phyloP scores from a whole-genome alignment of 2,888 invertebrate genomes.

The Ernsta delagoae region DNA sequence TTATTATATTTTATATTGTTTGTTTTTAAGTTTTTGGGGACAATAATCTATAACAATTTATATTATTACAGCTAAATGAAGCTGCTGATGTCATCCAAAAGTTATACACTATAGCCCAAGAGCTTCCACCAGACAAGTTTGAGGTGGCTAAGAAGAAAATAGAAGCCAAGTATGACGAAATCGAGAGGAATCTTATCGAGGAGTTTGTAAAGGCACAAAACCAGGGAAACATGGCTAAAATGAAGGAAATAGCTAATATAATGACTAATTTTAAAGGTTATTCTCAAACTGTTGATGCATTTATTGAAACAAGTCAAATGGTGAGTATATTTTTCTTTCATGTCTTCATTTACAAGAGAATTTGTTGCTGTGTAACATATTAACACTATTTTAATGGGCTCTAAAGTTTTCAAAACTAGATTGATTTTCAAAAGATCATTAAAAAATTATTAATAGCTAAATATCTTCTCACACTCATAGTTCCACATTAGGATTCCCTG shows the following conservation, averaged over 20 bases:
- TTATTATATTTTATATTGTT: too few relatives aligned
- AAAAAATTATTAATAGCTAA: too few relatives aligned
- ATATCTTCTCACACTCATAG: too few relatives aligned
- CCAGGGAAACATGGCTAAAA: conserved; percentile 92
- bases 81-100: conserved; percentile 99
- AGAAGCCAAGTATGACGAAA: conserved; percentile 94
- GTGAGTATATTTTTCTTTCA: conserved; percentile 70
- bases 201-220: conserved; percentile 97
- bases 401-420: too few relatives aligned
- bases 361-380: too few relatives aligned
- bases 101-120: conserved; percentile 97
- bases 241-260: conserved; percentile 97
- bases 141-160: conserved; percentile 94
- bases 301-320: conserved; percentile 98
- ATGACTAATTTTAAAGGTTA: conserved; percentile 98
- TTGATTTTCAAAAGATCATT: too few relatives aligned
- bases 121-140: conserved; percentile 95
- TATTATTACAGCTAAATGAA: conserved; percentile 88
- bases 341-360: too few relatives aligned
- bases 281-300: conserved; percentile 97
- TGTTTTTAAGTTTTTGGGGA: too few relatives aligned
- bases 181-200: conserved; percentile 95
- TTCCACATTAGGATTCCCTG: too few relatives aligned
- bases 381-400: too few relatives aligned
- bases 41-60: too few relatives aligned